Conservation (phyloP, 2,797 vertebrate genomes). For the Phalloptychus januarius region DNA sequence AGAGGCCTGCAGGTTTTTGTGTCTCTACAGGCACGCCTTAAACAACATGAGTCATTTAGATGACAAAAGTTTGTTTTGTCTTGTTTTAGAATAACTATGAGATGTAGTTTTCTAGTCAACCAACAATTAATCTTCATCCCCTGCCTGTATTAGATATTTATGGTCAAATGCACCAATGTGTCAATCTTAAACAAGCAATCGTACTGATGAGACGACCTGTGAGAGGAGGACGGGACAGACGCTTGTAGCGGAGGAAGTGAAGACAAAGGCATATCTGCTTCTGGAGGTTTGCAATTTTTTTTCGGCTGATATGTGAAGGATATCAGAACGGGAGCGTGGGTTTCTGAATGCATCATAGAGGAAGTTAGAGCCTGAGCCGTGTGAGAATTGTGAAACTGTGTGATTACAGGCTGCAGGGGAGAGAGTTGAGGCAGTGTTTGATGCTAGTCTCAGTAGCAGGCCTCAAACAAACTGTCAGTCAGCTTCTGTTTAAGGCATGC, state of each 20-base stretch:
- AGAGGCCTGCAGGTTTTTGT: constrained; percentile 13
- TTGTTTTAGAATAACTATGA: not conserved
- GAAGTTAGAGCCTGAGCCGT: constrained; percentile 32
- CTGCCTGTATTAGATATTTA: not conserved
- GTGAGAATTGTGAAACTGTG: constrained; percentile 5
- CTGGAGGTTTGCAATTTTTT: not conserved
- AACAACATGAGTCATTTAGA: constrained; percentile 9
- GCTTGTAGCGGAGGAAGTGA: constrained; percentile 7
- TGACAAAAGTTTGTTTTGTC: constrained; percentile 11
- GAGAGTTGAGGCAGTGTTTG: constrained; percentile 53
- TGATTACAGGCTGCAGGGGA: constrained; percentile 51
- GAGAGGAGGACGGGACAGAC: constrained; percentile 21
- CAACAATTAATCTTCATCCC: not conserved
- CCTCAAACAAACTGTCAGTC: constrained; percentile 62
- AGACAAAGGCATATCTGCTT: constrained; percentile 28
- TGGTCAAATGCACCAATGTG: not conserved
- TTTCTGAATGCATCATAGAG: constrained; percentile 21
- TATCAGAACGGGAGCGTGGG: constrained; percentile 27
- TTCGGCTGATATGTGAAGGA: constrained; percentile 11
- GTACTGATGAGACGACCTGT: not conserved
- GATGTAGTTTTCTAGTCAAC: not conserved
- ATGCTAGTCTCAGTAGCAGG: constrained; percentile 57
- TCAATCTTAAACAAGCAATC: constrained; percentile 1
- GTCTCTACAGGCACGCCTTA: constrained; percentile 29
- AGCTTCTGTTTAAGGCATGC: constrained; percentile 34